Base-by-base conservation (phyloP, 2,797 vertebrate genomes). In the Sphaeramia orbicularis region DNA sequence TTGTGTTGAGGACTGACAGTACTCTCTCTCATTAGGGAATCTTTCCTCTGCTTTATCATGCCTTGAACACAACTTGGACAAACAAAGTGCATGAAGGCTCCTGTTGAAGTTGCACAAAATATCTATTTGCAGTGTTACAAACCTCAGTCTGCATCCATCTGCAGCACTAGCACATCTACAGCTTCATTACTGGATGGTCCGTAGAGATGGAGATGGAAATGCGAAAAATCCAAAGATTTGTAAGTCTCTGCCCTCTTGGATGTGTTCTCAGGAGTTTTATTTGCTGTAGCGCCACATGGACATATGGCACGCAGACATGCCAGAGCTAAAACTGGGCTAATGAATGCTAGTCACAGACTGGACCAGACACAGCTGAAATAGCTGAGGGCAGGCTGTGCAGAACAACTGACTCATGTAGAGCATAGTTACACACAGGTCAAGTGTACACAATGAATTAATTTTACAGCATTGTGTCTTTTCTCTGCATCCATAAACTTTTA, bases 241-340 rank as follows among this genome's bases (percentile, higher is more conserved):
- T 51, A 52, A 63, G 16, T 47, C 24, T 55, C 13, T 40, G 61
- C 38, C 44, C 41, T 71, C 40, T 49, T 49, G 66, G 57, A 59
- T 77, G 52, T 2, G 49, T 78, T 63, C 72, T 65, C 38, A 3
- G 56, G 54, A 65, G 56, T 76, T 80, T 68, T 21, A 66, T 63
- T 71, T 32, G 51, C 72, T 53, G 30, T 10, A 15, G 54, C 10
- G 75, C 65, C 51, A 54, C 45, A 37, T 56, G 62, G 71, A 77
- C 85, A 80, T 65, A 72, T 68, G 69, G 75, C 64, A 47, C 14
- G 21, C 24, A 50, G 40, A 60, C 48, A 63, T 49, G 69, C 65
- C 67, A 69, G 40, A 13, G 63, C 64, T 36, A 24, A 11, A 78
- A 65, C 27, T 63, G 59, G 61, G 71, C 68, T 74, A 72, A 86